phyloP scores from a whole-genome alignment of 2,888 invertebrate species.

The Pantelozetes paolii region DNA sequence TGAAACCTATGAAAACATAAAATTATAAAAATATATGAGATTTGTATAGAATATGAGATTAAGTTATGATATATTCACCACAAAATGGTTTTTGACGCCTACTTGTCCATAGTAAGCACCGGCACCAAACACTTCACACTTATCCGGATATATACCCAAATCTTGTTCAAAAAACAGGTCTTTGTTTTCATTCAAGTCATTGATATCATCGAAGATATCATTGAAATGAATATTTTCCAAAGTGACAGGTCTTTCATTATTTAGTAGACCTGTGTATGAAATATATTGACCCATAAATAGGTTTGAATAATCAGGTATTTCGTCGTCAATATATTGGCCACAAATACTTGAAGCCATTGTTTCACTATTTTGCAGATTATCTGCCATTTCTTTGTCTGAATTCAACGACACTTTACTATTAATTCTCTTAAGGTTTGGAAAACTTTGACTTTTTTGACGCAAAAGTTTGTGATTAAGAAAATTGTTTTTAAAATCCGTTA shows the following conservation, averaged over 20 bases:
- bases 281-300: conserved; percentile 42
- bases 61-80: conserved; percentile 48
- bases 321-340: conserved; percentile 46
- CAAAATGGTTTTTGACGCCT: conserved; percentile 51
- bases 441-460: conserved; percentile 2
- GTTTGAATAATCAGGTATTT: conserved; percentile 44
- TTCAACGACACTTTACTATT: neutral
- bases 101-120: conserved; percentile 51
- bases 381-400: neutral
- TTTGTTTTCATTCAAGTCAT: neutral
- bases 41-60: neutral
- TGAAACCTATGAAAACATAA: conserved; percentile 50
- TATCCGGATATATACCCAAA: conserved; percentile 39
- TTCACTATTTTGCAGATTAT: neutral
- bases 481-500: neutral
- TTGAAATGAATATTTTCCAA: conserved; percentile 12
- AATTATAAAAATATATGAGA: too few relatives aligned
- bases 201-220: neutral
- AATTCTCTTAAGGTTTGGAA: neutral
- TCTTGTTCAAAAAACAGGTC: conserved; percentile 4
- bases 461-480: neutral
- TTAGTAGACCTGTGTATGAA: conserved; percentile 41
- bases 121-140: conserved; percentile 49
- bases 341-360: conserved; percentile 11
- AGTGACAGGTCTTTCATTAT: conserved; percentile 28